Percentiles rank a stretch among this genome's conserved stretches.
These are phyloP conservation scores for Leptodactylus fuscus DNA, from an alignment of 2,113 vertebrate species.

Conservation along the genomic window DNA sequence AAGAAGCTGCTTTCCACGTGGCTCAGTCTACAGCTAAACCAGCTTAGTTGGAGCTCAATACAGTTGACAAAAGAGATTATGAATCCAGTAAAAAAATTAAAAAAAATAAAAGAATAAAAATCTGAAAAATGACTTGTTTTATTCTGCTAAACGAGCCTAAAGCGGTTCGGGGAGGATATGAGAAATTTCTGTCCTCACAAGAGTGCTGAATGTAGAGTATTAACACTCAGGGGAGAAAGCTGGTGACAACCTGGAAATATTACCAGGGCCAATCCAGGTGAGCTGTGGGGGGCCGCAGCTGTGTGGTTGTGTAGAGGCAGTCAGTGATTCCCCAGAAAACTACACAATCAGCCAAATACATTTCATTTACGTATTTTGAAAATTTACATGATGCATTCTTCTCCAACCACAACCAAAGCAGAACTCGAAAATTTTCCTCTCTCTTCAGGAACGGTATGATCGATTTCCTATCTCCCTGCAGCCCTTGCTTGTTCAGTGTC, in stretches of 20 bases:
- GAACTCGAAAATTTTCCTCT: too few species aligned
- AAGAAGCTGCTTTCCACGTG: neutral
- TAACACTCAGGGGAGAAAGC: neutral
- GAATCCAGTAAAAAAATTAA: neutral
- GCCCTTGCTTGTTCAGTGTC: too few species aligned
- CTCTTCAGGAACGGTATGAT: too few species aligned
- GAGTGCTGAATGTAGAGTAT: conserved; percentile 8
- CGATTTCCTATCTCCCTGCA: too few species aligned
- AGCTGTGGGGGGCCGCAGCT: neutral
- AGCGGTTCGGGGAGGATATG: neutral
- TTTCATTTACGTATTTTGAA: neutral
- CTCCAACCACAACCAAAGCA: too few species aligned
- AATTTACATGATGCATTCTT: too few species aligned
- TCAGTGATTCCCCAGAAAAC: neutral
- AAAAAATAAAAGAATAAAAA: neutral
- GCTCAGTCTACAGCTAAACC: neutral
- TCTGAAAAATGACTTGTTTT: conserved; percentile 23
- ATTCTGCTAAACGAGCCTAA: conserved; percentile 15
- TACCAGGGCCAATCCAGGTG: neutral
- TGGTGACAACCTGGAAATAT: neutral
- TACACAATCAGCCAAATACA: neutral
- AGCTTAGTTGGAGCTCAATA: neutral
- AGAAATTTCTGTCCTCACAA: neutral
- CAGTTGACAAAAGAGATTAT: conserved; percentile 4
- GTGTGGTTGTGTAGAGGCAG: too few species aligned